Conservation (phyloP, 1,140 invertebrate genomes). For the Anadara kagoshimensis region DNA sequence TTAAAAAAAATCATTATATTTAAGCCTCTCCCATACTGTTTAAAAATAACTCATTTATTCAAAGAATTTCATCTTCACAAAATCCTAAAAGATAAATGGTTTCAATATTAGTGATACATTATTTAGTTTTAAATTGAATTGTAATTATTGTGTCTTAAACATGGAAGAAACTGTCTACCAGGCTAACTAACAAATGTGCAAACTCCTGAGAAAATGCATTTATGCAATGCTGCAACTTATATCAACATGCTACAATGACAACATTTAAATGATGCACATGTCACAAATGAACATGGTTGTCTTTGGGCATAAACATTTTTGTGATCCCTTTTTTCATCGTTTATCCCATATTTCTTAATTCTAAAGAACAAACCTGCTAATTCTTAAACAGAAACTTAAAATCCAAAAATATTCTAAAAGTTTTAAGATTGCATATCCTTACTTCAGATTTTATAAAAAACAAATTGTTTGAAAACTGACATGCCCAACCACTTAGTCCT, state of each 20-base stretch:
- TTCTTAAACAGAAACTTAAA: neutral
- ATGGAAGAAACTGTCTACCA: neutral
- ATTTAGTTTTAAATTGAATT: too few species aligned
- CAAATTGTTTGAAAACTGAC: neutral
- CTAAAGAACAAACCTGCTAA: neutral
- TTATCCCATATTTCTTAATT: neutral
- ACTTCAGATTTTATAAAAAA: neutral
- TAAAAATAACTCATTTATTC: too few species aligned
- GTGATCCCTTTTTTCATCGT: neutral
- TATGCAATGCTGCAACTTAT: neutral
- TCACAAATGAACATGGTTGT: conserved; percentile 18
- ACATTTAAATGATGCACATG: conserved; percentile 19
- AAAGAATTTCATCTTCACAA: too few species aligned
- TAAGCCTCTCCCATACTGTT: too few species aligned
- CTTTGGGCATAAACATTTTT: neutral
- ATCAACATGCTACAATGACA: conserved; percentile 1
- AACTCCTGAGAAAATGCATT: too few species aligned
- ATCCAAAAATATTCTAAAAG: neutral
- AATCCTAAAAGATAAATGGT: too few species aligned
- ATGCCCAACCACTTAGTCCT: too few species aligned
- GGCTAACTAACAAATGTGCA: conserved; percentile 1
- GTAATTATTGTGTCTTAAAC: neutral
- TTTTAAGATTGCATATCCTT: neutral
- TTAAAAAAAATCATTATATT: too few species aligned
- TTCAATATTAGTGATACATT: too few species aligned